phyloP scores from a whole-genome alignment of 2,113 vertebrate species.

The Eudyptes chrysolophus region DNA sequence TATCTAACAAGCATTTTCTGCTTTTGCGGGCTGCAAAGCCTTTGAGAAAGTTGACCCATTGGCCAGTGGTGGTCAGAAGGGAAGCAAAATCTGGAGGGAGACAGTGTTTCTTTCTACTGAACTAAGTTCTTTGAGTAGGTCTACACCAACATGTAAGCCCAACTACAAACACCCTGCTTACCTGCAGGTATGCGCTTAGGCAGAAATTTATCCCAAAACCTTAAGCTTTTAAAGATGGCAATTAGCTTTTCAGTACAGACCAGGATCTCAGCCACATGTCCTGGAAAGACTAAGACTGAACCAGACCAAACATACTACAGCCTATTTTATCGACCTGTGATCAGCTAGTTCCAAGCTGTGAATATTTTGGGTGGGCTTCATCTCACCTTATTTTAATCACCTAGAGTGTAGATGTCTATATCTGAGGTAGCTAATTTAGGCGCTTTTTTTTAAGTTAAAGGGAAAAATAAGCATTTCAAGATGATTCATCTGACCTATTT shows the following conservation, averaged over 20 bases:
- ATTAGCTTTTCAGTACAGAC: background rate
- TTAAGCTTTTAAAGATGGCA: background rate
- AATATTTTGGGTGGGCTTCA: background rate
- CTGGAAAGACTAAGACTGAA: background rate
- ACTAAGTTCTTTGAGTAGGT: background rate
- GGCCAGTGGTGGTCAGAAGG: background rate
- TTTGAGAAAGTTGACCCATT: background rate
- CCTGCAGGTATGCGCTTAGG: background rate
- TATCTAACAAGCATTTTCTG: background rate
- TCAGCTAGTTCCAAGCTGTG: background rate
- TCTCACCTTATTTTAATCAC: background rate
- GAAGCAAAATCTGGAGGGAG: background rate
- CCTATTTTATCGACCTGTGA: background rate
- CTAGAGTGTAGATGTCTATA: background rate
- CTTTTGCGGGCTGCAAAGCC: background rate
- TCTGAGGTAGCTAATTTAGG: background rate
- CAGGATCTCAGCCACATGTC: background rate
- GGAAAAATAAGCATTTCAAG: background rate
- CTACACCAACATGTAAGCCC: background rate
- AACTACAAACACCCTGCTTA: background rate
- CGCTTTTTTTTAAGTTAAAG: background rate
- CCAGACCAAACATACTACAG: background rate
- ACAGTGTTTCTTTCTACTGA: background rate
- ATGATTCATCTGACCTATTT: background rate
- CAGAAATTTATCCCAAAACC: background rate